Evolutionary conservation across 1,140 invertebrate genomes (phyloP).

Genomic region (Penaeus japonicus): DNA sequence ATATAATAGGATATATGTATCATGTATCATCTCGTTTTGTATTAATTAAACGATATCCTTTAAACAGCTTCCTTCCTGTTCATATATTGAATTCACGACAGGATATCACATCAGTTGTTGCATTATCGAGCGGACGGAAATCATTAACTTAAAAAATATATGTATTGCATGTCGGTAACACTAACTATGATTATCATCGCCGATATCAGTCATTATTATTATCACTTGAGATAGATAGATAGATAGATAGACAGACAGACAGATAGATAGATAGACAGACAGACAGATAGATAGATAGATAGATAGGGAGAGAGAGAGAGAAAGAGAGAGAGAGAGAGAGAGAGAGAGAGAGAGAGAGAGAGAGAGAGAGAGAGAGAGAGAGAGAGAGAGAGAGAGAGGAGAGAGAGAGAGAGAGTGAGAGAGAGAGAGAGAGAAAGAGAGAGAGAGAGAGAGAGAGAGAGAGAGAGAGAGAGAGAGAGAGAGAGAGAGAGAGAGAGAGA

Average conservation of each 20-base stretch:
- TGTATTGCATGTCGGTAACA: no score
- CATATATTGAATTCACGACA: no score
- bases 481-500: not conserved
- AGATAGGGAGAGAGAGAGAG: not conserved
- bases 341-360: not conserved
- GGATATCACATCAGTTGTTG: no score
- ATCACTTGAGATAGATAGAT: not conserved
- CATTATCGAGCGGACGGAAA: no score
- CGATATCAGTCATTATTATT: no score
- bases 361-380: slow-evolving; percentile 22
- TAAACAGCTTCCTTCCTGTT: no score
- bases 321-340: not conserved
- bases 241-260: not conserved
- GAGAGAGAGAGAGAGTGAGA: not conserved
- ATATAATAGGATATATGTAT: no score
- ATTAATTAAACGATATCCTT: no score
- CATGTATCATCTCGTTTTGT: no score
- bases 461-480: slow-evolving; percentile 3
- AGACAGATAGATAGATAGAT: not conserved
- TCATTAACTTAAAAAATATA: no score
- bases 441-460: not conserved
- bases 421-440: slow-evolving; percentile 8
- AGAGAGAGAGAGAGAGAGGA: not conserved
- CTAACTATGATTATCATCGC: no score
- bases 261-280: not conserved